These are phyloP conservation scores for Coptotermes formosanus DNA, from an alignment of 1,140 invertebrate genomes.

Conservation along the genomic window DNA sequence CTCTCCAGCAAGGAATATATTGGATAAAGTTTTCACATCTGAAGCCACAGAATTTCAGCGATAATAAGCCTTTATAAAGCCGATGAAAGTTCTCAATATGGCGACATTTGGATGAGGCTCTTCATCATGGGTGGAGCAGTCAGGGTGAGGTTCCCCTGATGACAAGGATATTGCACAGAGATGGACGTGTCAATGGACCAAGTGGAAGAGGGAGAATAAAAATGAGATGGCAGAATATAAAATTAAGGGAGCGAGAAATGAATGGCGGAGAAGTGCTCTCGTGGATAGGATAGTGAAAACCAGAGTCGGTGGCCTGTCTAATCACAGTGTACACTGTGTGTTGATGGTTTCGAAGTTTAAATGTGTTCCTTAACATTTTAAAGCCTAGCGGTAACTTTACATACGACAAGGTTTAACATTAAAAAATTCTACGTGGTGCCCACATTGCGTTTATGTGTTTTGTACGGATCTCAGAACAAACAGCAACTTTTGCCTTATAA, in stretches of 20 bases:
- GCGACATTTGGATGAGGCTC: not conserved
- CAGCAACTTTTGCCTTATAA: too few relatives aligned
- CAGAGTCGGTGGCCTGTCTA: not conserved
- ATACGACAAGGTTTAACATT: too few relatives aligned
- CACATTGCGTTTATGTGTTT: too few relatives aligned
- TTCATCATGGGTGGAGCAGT: not conserved
- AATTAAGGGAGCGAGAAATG: slow-evolving; percentile 16
- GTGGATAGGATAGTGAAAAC: not conserved
- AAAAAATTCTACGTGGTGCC: too few relatives aligned
- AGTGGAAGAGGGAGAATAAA: not conserved
- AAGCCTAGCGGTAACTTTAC: too few relatives aligned
- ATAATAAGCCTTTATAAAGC: not conserved
- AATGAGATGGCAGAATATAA: slow-evolving; percentile 17
- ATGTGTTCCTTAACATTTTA: too few relatives aligned
- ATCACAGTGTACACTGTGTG: not conserved
- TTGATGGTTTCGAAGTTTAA: too few relatives aligned
- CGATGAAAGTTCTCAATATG: not conserved
- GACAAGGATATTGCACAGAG: slow-evolving; percentile 17
- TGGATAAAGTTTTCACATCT: not conserved
- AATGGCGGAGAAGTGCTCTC: not conserved
- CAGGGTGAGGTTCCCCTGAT: not conserved
- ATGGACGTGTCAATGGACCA: not conserved
- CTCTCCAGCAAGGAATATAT: not conserved
- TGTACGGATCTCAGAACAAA: too few relatives aligned
- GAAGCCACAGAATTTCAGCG: slow-evolving; percentile 3